A percentile compares a stretch with the other conserved stretches of the same genome.
phyloP scores from a whole-genome alignment of 1,140 invertebrate genomes.

The Adelges cooleyi region DNA sequence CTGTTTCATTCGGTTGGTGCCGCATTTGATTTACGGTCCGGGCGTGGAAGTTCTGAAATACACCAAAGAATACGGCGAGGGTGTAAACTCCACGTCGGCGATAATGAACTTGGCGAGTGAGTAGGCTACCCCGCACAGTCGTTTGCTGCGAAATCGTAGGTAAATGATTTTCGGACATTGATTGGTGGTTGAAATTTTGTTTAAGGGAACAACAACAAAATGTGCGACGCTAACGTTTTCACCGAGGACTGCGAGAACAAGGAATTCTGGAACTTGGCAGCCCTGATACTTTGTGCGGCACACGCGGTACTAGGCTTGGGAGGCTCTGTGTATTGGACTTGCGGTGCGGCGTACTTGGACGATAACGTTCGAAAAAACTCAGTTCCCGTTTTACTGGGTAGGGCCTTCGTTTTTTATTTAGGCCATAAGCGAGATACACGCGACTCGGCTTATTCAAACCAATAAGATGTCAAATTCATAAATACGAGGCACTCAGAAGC shows the following conservation, averaged over 20 bases:
- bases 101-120: not conserved
- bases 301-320: slow-evolving; percentile 34
- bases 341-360: slow-evolving; percentile 36
- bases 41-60: slow-evolving; percentile 53
- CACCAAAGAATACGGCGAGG: slow-evolving; percentile 48
- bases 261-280: slow-evolving; percentile 4
- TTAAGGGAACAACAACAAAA: not conserved
- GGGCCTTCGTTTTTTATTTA: slow-evolving; percentile 15
- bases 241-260: not conserved
- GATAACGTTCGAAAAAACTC: slow-evolving; percentile 36
- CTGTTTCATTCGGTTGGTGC: slow-evolving; percentile 55
- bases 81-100: not conserved
- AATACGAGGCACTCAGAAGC: too few species aligned
- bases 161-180: too few species aligned
- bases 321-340: slow-evolving; percentile 34
- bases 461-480: too few species aligned
- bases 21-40: slow-evolving; percentile 60
- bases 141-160: too few species aligned
- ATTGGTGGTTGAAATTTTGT: too few species aligned
- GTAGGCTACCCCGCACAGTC: too few species aligned
- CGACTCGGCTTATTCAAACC: too few species aligned
- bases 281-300: slow-evolving; percentile 29
- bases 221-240: not conserved
- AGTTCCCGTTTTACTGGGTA: slow-evolving; percentile 35
- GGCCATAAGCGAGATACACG: too few species aligned